A percentile compares a stretch with the other conserved stretches of the same genome.
Evolutionary conservation across 2,113 vertebrate species (phyloP).

Genomic region (Platycercus adscitus): DNA sequence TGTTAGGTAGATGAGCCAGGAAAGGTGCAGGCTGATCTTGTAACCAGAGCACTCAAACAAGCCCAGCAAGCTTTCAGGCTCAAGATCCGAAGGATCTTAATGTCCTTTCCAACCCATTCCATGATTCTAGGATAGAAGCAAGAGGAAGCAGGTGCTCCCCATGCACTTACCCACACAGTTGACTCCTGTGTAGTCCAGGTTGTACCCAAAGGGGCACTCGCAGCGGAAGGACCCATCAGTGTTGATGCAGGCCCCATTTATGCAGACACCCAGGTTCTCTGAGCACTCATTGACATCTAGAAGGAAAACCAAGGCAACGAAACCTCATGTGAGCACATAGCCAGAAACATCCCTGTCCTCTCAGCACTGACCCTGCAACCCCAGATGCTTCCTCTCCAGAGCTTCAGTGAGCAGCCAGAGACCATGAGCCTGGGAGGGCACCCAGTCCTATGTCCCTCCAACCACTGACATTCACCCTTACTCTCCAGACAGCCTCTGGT

Average conservation of each 20-base stretch:
- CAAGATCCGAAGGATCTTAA: background rate
- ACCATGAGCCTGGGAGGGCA: background rate
- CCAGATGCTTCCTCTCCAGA: background rate
- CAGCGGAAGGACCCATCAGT: constrained; percentile 95
- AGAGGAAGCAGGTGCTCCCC: background rate
- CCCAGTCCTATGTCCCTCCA: background rate
- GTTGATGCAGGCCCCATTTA: constrained; percentile 90
- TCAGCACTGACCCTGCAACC: background rate
- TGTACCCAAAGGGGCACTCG: constrained; percentile 93
- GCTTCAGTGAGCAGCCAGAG: background rate
- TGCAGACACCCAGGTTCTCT: constrained; percentile 87
- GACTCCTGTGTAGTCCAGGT: constrained; percentile 89
- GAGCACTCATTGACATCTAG: constrained; percentile 91
- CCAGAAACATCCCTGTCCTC: background rate
- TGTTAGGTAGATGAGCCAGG: background rate
- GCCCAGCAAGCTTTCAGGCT: background rate
- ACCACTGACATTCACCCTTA: background rate
- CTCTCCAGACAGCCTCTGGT: background rate
- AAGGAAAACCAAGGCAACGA: background rate
- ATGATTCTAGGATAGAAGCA: background rate
- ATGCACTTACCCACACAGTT: constrained; percentile 85
- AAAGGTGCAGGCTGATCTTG: background rate
- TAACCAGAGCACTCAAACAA: background rate
- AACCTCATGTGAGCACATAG: rapidly evolving
- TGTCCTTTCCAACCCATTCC: background rate